Base-by-base conservation (phyloP, 2,888 invertebrate species). In the Ametastegia equiseti region DNA sequence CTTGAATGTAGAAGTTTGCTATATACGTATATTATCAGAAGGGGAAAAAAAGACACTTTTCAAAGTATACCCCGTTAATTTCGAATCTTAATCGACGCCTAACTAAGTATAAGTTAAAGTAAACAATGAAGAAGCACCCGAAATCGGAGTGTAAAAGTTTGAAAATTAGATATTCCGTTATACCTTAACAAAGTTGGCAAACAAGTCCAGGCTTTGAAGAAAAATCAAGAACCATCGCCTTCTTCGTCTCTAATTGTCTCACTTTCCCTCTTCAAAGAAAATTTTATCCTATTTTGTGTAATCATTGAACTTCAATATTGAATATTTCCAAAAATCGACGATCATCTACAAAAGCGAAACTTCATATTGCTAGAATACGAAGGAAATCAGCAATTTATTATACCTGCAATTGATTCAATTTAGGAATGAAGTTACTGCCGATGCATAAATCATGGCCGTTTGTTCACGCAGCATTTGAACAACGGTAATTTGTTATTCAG, bases 61-160 rank as follows among this genome's bases (percentile, higher is more conserved):
- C 30, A 13, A 30, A 60, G 60, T 30, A 60, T 30, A 60, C 30
- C 60, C 60, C 23, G 27, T 60, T 30, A 30, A 30, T 30, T 60
- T 60, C 30, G 15, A 60, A 60, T 60, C 30, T 60, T 60, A 60
- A 60, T 60, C 60, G 60, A 30, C 30, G 60, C 30, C 30, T 60
- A 60, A 60, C 60, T 60, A 60, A 60, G 60, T 60, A 15, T 15
- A 15, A 60, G 60, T 30, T 13, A 30, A 60, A 60, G 60, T 60
- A 60, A 60, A 60, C 27, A 60, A 30, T 5, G 60, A 60, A 5
- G 6, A 30, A 60, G 60, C 6, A 30, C 30, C 30, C 11, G 1
- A 60, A 60, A 23, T 60, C 60, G 5, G 60, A 30, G 15, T n/a
- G 60, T 30, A 5, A 30, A 60, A 30, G 30, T 60, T 60, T 60